Conservation (phyloP, 2,888 invertebrate genomes). For the Myathropa florea region DNA sequence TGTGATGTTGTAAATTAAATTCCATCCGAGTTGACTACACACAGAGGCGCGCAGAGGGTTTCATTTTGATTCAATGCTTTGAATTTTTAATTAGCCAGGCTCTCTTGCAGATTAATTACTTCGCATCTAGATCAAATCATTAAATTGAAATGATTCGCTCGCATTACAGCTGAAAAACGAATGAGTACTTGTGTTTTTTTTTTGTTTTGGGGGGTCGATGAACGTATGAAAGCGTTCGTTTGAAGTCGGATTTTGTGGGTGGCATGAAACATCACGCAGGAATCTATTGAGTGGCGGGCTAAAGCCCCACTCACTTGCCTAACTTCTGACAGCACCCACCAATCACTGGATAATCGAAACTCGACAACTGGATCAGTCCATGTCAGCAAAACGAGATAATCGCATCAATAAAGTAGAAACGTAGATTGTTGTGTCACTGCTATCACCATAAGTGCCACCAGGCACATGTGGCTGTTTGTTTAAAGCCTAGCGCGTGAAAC, state of each 20-base stretch:
- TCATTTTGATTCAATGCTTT: neutral
- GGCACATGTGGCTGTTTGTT: neutral
- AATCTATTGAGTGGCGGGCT: neutral
- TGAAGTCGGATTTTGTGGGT: neutral
- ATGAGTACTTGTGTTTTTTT: neutral
- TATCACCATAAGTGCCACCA: neutral
- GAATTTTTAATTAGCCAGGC: neutral
- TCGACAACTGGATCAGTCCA: too few species aligned
- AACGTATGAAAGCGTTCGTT: neutral
- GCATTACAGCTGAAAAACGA: neutral
- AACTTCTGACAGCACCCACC: too few species aligned
- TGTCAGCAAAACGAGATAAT: neutral
- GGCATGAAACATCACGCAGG: neutral
- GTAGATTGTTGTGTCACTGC: neutral
- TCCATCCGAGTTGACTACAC: constrained; percentile 16
- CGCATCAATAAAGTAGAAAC: neutral
- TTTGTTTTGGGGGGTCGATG: neutral
- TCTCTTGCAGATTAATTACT: neutral
- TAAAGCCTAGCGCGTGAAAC: neutral
- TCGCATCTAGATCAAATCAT: neutral
- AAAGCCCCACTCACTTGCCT: too few species aligned
- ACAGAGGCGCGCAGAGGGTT: neutral
- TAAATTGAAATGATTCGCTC: neutral
- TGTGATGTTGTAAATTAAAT: constrained; percentile 41
- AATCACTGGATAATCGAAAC: too few species aligned